Evolutionary conservation across 2,888 invertebrate genomes (phyloP).

Genomic region (Drosophila algonquin): DNA sequence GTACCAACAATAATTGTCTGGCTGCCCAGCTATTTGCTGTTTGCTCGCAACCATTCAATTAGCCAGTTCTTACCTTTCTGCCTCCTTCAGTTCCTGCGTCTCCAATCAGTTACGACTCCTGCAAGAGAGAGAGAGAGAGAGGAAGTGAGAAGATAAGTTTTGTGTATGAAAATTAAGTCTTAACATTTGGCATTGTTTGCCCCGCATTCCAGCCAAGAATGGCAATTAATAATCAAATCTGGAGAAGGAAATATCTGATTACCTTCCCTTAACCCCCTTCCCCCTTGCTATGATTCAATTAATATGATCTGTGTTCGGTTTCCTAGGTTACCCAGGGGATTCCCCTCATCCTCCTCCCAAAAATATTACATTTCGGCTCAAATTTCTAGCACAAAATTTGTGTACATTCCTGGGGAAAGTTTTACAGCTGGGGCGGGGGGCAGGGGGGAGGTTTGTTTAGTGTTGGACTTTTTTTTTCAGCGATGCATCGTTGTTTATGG

Average conservation of each 20-base stretch:
- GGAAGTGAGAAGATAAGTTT: slow-evolving; percentile 1
- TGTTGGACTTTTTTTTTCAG: slow-evolving; percentile 1
- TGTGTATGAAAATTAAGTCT: slow-evolving; percentile 5
- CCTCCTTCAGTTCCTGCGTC: slow-evolving; percentile 3
- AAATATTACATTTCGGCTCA: background rate
- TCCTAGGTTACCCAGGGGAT: background rate
- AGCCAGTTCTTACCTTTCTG: slow-evolving; percentile 39
- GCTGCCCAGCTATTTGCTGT: slow-evolving; percentile 44
- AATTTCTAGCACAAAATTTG: slow-evolving; percentile 7
- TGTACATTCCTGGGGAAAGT: background rate
- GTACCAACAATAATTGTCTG: slow-evolving; percentile 70
- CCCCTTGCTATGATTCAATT: slow-evolving; percentile 14
- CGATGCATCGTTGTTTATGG: slow-evolving; percentile 57
- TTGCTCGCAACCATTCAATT: slow-evolving; percentile 58
- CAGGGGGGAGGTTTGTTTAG: background rate
- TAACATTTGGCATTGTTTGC: slow-evolving; percentile 17
- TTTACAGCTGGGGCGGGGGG: background rate
- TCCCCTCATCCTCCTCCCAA: background rate
- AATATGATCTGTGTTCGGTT: slow-evolving; percentile 13
- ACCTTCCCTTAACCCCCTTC: background rate
- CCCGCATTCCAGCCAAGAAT: slow-evolving; percentile 5
- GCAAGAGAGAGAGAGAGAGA: slow-evolving; percentile 12
- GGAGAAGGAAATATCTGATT: background rate
- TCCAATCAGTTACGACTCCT: slow-evolving; percentile 30
- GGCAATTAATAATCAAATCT: slow-evolving; percentile 26